A percentile compares a stretch with the other conserved stretches of the same genome.
These are phyloP conservation scores for Cydia strobilella DNA, from an alignment of 1,140 invertebrate genomes.

Conservation along the genomic window DNA sequence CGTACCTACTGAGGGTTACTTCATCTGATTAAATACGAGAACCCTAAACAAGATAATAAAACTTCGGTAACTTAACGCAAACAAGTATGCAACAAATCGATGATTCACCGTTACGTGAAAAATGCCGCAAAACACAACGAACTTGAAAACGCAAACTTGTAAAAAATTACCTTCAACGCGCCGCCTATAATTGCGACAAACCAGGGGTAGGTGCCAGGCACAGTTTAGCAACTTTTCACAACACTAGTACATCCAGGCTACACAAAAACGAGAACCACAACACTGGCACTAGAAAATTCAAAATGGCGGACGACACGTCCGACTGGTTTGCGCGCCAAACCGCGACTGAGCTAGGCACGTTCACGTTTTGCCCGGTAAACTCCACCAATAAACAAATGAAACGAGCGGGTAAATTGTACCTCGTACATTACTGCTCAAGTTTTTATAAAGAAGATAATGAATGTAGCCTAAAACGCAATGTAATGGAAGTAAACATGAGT, in stretches of 20 bases:
- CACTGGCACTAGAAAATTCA: constrained; percentile 34
- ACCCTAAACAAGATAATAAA: neutral
- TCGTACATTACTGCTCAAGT: constrained; percentile 17
- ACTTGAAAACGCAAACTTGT: constrained; percentile 25
- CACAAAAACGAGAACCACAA: constrained; percentile 19
- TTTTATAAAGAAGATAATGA: neutral
- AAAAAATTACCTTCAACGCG: constrained; percentile 13
- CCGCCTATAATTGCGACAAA: constrained; percentile 4
- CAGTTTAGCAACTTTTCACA: neutral
- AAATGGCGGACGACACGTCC: constrained; percentile 32
- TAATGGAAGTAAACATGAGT: neutral
- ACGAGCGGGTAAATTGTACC: constrained; percentile 26
- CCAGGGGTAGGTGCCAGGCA: neutral
- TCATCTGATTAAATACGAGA: too few relatives aligned
- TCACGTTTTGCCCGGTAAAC: constrained; percentile 34
- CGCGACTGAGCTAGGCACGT: constrained; percentile 38
- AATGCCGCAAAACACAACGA: constrained; percentile 9
- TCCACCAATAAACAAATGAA: constrained; percentile 27
- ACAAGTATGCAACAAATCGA: neutral
- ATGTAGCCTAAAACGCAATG: neutral
- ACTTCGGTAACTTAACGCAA: neutral
- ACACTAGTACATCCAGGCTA: constrained; percentile 9
- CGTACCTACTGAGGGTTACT: neutral
- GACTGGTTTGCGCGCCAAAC: constrained; percentile 36
- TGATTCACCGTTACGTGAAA: constrained; percentile 1